A percentile compares a stretch with the other conserved stretches of the same genome.
These are phyloP conservation scores for Cynaeus angustus DNA, from an alignment of 2,888 invertebrate species.

Conservation along the genomic window DNA sequence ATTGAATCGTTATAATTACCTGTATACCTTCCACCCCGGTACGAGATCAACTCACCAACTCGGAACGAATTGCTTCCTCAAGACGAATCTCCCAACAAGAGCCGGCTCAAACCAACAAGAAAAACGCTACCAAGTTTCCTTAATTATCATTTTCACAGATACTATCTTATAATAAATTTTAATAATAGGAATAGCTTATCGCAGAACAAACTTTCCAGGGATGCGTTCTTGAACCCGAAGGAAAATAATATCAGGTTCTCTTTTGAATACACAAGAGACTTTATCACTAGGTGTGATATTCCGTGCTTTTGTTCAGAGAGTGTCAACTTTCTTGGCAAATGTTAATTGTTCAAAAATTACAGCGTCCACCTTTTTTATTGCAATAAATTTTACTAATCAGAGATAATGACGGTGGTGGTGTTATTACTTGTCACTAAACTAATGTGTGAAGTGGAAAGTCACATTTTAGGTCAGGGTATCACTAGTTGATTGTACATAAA, in stretches of 20 bases:
- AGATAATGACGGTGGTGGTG: too few species aligned
- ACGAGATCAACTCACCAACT: conserved; percentile 45
- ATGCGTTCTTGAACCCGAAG: conserved; percentile 21
- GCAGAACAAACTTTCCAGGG: conserved; percentile 29
- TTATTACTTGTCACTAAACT: too few species aligned
- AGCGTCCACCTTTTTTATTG: too few species aligned
- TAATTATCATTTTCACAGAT: conserved; percentile 43
- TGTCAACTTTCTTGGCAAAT: background rate
- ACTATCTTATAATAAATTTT: conserved; percentile 41
- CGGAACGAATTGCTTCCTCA: conserved; percentile 45
- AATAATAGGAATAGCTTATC: conserved; percentile 44
- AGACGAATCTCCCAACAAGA: conserved; percentile 33
- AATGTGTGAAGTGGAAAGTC: too few species aligned
- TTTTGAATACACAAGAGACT: conserved; percentile 23
- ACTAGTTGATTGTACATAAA: too few species aligned
- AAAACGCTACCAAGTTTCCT: conserved; percentile 40
- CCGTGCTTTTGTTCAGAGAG: background rate
- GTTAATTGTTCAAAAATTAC: background rate
- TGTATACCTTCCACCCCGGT: conserved; percentile 46
- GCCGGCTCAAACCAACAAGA: conserved; percentile 37
- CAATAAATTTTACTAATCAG: too few species aligned
- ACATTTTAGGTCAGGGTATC: too few species aligned
- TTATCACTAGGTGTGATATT: background rate
- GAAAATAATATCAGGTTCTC: conserved; percentile 7
- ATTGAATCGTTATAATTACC: conserved; percentile 63